Conservation (phyloP, 37 sponge, comb jelly and placozoan genomes). For the Diacarnus erythraeanus region DNA sequence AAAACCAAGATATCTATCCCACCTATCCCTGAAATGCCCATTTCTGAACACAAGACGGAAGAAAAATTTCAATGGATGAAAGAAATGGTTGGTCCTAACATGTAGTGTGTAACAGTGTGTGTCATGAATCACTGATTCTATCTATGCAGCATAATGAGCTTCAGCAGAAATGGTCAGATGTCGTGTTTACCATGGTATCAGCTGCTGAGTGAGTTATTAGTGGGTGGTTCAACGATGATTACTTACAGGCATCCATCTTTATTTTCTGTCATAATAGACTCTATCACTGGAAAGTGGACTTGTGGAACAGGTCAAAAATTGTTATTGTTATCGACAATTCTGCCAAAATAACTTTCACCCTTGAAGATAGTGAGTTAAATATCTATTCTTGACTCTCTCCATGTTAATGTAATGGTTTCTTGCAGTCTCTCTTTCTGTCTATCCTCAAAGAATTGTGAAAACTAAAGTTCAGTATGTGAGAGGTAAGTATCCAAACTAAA, state of each 20-base stretch:
- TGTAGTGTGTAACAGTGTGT: neutral
- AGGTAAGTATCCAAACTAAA: neutral
- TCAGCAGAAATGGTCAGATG: neutral
- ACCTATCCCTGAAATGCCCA: neutral
- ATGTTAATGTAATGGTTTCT: neutral
- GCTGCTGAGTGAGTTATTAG: slow-evolving; percentile 20
- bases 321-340: neutral
- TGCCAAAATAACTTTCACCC: neutral
- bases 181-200: neutral
- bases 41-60: neutral
- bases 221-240: neutral
- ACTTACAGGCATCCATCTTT: neutral
- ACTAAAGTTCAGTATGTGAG: slow-evolving; percentile 1
- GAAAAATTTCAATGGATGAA: slow-evolving; percentile 3
- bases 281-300: slow-evolving; percentile 5
- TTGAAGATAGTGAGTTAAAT: neutral
- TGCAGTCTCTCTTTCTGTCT: neutral
- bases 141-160: neutral
- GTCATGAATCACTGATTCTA: neutral
- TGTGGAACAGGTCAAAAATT: neutral
- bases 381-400: too few species aligned
- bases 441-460: neutral
- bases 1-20: neutral
- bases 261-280: neutral
- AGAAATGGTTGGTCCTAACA: neutral